Evolutionary conservation across 2,113 vertebrate species (phyloP).

Genomic region (Onychostruthus taczanowskii): DNA sequence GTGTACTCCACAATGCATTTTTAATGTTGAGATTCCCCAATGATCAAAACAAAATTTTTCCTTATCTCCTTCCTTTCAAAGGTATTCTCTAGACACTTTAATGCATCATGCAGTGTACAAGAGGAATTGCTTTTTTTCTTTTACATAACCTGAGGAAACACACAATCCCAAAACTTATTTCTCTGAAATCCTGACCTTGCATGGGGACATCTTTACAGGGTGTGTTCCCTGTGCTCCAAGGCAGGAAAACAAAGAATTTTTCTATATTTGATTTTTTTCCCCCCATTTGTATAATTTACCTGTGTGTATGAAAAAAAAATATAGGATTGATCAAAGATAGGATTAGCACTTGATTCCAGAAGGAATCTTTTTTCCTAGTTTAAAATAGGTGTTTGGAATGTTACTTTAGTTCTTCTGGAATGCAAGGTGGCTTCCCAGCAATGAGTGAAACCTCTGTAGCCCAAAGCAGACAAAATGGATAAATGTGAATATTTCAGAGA

Average conservation of each 20-base stretch:
- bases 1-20: neutral
- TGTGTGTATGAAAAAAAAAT: neutral
- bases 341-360: neutral
- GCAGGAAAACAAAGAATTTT: neutral
- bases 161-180: neutral
- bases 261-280: neutral
- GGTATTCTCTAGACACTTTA: neutral
- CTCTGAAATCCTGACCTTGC: neutral
- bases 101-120: neutral
- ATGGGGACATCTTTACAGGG: neutral
- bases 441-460: accelerated
- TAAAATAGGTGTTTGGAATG: neutral
- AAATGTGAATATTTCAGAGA: neutral
- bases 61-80: neutral
- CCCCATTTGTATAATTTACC: neutral
- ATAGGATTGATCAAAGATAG: neutral
- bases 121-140: neutral
- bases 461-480: neutral
- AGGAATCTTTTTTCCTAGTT: neutral
- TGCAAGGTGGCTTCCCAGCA: neutral
- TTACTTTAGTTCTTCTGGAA: neutral
- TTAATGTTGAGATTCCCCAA: neutral
- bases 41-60: neutral
- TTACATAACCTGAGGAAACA: neutral
- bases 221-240: neutral